Conservation (phyloP, 1,140 invertebrate species). For the Nasonia longicornis region DNA sequence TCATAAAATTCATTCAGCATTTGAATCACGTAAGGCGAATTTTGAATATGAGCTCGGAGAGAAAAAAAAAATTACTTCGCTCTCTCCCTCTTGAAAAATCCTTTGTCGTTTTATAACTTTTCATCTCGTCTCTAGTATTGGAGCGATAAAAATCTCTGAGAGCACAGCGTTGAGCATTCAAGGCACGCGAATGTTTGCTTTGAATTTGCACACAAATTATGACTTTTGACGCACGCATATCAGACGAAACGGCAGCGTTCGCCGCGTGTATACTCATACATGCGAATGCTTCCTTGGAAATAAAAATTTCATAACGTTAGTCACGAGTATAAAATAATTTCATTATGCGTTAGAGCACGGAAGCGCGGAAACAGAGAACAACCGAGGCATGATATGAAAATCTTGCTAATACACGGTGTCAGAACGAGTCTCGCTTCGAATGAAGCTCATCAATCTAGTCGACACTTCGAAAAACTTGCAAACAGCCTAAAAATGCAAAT, state of each 20-base stretch:
- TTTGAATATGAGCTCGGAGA: background rate
- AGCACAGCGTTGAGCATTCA: conserved; percentile 17
- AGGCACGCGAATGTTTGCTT: conserved; percentile 19
- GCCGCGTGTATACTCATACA: background rate
- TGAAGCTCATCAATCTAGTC: background rate
- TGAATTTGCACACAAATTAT: conserved; percentile 38
- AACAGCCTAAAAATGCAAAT: conserved; percentile 10
- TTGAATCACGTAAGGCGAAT: conserved; percentile 30
- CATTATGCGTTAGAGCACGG: no score
- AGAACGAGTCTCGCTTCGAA: background rate
- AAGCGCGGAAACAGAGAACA: no score
- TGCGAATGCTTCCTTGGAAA: conserved; percentile 14
- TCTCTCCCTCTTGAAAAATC: background rate
- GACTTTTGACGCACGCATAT: conserved; percentile 16
- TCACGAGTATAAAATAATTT: background rate
- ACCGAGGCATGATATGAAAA: no score
- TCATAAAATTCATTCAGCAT: background rate
- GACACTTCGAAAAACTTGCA: background rate
- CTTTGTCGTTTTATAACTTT: conserved; percentile 7
- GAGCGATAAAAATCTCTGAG: conserved; percentile 31
- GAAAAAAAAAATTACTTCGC: background rate
- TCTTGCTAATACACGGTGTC: no score
- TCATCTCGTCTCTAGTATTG: conserved; percentile 14
- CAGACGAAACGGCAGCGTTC: background rate
- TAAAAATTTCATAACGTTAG: background rate